Conservation (phyloP, 2,888 invertebrate species). For the Epinotia brunnichana region DNA sequence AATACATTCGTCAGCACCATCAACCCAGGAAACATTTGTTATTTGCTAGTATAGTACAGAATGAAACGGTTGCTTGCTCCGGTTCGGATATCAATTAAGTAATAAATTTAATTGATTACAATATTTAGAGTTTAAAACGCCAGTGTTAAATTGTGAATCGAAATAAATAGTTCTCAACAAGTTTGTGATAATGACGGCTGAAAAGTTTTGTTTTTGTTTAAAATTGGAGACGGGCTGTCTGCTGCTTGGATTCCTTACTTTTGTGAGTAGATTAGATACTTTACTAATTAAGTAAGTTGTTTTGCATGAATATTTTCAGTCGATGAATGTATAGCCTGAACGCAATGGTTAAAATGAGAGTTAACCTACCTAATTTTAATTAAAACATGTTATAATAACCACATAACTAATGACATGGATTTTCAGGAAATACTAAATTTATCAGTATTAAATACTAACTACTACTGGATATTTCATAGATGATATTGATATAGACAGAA, state of each 20-base stretch:
- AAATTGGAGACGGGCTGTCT: slow-evolving; percentile 1
- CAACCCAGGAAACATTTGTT: slow-evolving; percentile 3
- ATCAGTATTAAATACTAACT: too few relatives aligned
- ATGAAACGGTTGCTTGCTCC: background rate
- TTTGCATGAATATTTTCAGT: background rate
- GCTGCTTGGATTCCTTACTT: slow-evolving; percentile 6
- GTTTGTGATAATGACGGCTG: background rate
- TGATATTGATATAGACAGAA: too few relatives aligned
- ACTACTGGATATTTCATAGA: too few relatives aligned
- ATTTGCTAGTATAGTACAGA: background rate
- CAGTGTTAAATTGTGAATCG: background rate
- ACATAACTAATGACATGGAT: too few relatives aligned
- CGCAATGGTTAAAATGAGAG: background rate
- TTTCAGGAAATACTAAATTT: too few relatives aligned
- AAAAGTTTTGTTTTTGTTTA: slow-evolving; percentile 16
- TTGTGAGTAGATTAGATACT: slow-evolving; percentile 23
- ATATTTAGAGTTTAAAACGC: too few relatives aligned
- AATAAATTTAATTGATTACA: background rate
- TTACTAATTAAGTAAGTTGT: background rate
- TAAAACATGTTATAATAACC: too few relatives aligned
- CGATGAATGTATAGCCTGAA: background rate
- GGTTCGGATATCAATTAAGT: background rate
- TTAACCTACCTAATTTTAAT: too few relatives aligned
- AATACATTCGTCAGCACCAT: background rate
- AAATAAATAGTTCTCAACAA: background rate